A percentile compares a stretch with the other conserved stretches of the same genome.
These are phyloP conservation scores for Cylloceria caligata DNA, from an alignment of 2,888 invertebrate species.

Conservation along the genomic window DNA sequence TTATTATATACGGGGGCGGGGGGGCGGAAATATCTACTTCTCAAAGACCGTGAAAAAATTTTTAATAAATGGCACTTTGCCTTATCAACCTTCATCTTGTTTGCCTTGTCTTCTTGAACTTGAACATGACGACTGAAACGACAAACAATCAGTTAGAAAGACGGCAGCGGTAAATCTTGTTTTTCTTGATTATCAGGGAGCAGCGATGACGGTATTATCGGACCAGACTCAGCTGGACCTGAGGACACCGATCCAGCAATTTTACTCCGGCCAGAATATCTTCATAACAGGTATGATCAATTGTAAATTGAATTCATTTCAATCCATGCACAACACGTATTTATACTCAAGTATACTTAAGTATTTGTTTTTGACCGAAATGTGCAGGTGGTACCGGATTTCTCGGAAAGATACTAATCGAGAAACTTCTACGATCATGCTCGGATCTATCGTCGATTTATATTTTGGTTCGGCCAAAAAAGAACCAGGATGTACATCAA, in stretches of 20 bases:
- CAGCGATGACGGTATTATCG: constrained; percentile 71
- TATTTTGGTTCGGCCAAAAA: constrained; percentile 86
- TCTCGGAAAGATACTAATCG: constrained; percentile 86
- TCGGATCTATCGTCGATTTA: constrained; percentile 86
- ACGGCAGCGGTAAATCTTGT: neutral
- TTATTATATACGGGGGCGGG: too few relatives aligned
- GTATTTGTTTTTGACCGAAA: neutral
- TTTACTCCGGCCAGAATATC: constrained; percentile 87
- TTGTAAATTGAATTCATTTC: too few relatives aligned
- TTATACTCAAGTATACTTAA: too few relatives aligned
- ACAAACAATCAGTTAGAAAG: constrained; percentile 3
- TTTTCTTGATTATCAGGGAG: constrained; percentile 48
- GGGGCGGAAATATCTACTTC: too few relatives aligned
- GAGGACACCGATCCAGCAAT: constrained; percentile 86
- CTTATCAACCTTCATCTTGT: too few relatives aligned
- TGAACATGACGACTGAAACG: neutral
- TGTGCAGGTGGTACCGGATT: constrained; percentile 84
- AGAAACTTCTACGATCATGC: constrained; percentile 87
- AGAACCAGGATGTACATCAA: constrained; percentile 88
- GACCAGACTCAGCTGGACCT: constrained; percentile 66
- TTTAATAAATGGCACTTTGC: too few relatives aligned
- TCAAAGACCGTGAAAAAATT: too few relatives aligned
- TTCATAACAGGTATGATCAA: constrained; percentile 86
- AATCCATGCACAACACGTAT: too few relatives aligned
- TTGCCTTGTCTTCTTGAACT: too few relatives aligned